Percentiles rank a stretch among this genome's conserved stretches.
Evolutionary conservation across 2,113 vertebrate genomes (phyloP).

Genomic region (Tyrannus savana): DNA sequence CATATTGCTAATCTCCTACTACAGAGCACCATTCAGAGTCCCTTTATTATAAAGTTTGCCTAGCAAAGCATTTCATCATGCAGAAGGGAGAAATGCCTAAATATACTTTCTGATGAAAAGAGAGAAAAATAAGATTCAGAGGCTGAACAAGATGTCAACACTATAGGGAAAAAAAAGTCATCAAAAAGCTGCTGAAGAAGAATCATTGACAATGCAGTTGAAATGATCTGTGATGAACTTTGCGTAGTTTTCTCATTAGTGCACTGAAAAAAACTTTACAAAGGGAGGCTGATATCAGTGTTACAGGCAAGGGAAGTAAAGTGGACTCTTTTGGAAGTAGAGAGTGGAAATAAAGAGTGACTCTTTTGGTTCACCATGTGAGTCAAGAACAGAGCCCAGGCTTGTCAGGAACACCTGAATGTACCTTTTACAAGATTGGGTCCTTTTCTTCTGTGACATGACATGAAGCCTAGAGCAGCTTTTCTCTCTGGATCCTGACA

Average conservation of each 20-base stretch:
- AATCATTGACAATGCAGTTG: not conserved
- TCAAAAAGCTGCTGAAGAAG: not conserved
- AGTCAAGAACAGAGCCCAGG: not conserved
- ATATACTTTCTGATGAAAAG: not conserved
- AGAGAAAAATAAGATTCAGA: not conserved
- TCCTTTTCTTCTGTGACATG: not conserved
- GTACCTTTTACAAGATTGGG: not conserved
- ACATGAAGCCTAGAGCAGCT: not conserved
- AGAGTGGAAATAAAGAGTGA: not conserved
- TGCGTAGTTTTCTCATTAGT: not conserved
- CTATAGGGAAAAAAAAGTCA: not conserved
- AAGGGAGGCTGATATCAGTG: not conserved
- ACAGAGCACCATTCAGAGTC: not conserved
- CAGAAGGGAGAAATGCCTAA: not conserved
- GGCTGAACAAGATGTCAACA: not conserved
- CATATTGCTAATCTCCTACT: not conserved
- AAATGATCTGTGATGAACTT: not conserved
- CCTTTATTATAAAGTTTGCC: not conserved
- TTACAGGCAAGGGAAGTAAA: not conserved
- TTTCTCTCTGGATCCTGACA: not conserved
- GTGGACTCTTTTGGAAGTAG: not conserved
- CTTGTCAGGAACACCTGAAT: not conserved
- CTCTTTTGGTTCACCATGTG: accelerated
- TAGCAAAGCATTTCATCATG: not conserved
- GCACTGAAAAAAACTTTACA: not conserved